Base-by-base conservation (phyloP, 2,888 invertebrate species). In the Eupithecia subfuscata region DNA sequence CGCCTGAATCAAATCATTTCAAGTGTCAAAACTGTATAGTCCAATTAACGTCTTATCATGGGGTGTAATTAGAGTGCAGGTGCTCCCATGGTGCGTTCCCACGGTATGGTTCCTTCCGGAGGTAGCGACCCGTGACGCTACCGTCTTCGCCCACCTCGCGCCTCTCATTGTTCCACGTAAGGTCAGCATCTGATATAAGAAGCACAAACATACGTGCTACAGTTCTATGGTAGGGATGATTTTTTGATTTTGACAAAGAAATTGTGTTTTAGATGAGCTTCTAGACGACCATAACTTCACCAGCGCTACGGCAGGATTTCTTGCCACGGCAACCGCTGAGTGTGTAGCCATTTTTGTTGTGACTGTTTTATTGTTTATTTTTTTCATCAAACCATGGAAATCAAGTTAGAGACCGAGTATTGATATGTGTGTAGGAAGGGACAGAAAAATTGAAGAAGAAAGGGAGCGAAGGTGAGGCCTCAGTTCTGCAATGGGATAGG, bases 41-140 rank as follows among this genome's bases (percentile, higher is more conserved):
- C 60, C 76, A 76, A 78, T 77, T 78, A 78, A 60, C 45, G 69
- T 73, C 75, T 78, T 78, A 78, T 75, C 76, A 75, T 69, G 75
- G 73, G 73, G 70, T 84, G 82, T 88, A 89, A 88, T 89, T 86
- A 85, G 85, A 84, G 86, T 84, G 87, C 89, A 90, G 88, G 89
- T 90, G 89, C 79, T 79, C 82, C 78, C 81, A 80, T 69, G 83
- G 80, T 76, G 75, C 79, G 86, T 93, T 94, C 94, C 90, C 94
- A 94, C 94, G 93, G 79, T 79, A 72, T 70, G 75, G 93, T 94
- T 93, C 92, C 94, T 93, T 94, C 94, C 93, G 92, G 89, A 90
- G 87, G 85, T 91, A 86, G 84, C 90, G 94, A 94, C 93, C 94
- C 94, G 89, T 92, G 90, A 91, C 92, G 92, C 93, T 91, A 92